A percentile compares a stretch with the other conserved stretches of the same genome.
phyloP scores from a whole-genome alignment of 2,113 vertebrate genomes.

The Pipra filicauda region DNA sequence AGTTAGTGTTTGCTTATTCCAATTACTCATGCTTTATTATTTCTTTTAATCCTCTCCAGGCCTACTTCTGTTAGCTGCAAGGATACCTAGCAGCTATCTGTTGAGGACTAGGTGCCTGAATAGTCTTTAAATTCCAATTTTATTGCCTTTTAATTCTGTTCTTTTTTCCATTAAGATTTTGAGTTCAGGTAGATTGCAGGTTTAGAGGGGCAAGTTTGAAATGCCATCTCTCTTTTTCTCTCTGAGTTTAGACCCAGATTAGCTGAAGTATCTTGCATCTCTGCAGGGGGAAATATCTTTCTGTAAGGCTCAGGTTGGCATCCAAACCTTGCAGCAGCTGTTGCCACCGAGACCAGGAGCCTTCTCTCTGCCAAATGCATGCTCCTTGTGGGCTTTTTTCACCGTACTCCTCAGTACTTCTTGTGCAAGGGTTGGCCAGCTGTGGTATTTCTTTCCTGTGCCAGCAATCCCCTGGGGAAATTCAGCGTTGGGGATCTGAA shows the following conservation, averaged over 20 bases:
- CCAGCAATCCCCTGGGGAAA: neutral
- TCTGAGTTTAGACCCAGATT: neutral
- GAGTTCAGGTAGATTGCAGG: neutral
- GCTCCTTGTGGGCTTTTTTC: neutral
- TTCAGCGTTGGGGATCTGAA: neutral
- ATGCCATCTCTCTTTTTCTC: neutral
- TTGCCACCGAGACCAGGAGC: neutral
- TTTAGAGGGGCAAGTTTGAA: neutral
- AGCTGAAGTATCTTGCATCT: neutral
- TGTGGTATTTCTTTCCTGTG: neutral
- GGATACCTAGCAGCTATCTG: neutral
- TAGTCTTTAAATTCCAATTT: neutral
- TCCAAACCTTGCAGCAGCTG: neutral
- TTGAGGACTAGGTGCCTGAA: neutral
- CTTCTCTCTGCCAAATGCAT: neutral
- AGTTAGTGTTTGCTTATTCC: neutral
- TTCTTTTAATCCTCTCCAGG: neutral
- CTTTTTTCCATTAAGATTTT: neutral
- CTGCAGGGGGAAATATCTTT: neutral
- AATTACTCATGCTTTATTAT: neutral
- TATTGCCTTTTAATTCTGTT: neutral
- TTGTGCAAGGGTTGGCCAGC: neutral
- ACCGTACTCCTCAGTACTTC: neutral
- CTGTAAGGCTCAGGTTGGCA: neutral
- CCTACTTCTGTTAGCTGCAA: neutral